Evolutionary conservation across 1,140 invertebrate species (phyloP).

Genomic region (Cardiocondyla obscurior): DNA sequence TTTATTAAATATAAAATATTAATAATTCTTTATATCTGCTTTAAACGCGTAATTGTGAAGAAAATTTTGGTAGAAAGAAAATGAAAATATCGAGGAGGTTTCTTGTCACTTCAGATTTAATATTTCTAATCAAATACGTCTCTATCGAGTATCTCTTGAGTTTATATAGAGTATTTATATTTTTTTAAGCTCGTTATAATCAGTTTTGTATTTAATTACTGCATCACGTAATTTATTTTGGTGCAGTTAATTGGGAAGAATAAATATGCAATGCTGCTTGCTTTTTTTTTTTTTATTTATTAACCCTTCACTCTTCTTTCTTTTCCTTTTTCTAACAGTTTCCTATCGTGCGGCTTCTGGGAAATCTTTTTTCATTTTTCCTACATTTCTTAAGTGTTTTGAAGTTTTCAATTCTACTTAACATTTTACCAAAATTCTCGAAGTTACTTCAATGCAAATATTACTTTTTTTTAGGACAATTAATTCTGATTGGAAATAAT

Average conservation of each 20-base stretch:
- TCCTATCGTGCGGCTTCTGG: conserved; percentile 57
- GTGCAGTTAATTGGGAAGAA: conserved; percentile 72
- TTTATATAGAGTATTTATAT: conserved; percentile 63
- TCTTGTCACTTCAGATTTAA: conserved; percentile 64
- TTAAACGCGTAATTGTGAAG: not conserved
- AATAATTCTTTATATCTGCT: not conserved
- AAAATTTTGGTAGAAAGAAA: conserved; percentile 1
- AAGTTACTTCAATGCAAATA: not conserved
- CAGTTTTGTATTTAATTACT: conserved; percentile 69
- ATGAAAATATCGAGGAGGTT: not conserved
- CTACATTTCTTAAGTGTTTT: conserved; percentile 36
- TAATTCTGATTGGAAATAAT: not conserved
- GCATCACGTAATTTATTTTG: conserved; percentile 68
- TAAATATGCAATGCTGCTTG: conserved; percentile 78
- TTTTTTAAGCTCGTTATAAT: conserved; percentile 58
- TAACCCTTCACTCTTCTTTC: conserved; percentile 74
- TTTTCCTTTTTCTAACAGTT: conserved; percentile 72
- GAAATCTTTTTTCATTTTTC: conserved; percentile 35
- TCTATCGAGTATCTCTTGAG: conserved; percentile 34
- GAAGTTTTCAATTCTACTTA: not conserved
- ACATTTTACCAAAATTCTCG: not conserved
- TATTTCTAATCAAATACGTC: conserved; percentile 49
- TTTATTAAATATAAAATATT: conserved; percentile 19
- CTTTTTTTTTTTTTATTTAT: conserved; percentile 81
- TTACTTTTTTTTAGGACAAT: not conserved